phyloP scores from a whole-genome alignment of 2,797 vertebrate species.

The Lagorchestes hirsutus region DNA sequence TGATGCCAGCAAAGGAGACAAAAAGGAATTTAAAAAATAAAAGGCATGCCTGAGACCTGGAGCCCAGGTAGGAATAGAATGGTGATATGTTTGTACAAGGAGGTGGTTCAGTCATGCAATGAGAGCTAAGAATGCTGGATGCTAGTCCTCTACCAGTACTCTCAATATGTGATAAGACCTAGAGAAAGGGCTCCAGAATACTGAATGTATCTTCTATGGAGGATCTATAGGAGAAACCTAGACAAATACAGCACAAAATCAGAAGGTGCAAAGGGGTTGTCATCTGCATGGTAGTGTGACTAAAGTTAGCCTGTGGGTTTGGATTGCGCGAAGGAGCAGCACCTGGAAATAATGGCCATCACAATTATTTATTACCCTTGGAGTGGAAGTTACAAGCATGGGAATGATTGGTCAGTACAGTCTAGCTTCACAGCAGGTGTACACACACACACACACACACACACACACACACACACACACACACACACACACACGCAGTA shows the following conservation, averaged over 20 bases:
- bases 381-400: too few relatives aligned
- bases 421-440: not conserved
- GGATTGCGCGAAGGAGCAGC: not conserved
- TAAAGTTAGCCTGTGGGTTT: not conserved
- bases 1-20: not conserved
- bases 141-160: not conserved
- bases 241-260: not conserved
- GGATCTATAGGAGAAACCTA: not conserved
- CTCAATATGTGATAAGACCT: not conserved
- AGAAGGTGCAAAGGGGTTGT: not conserved
- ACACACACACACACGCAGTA: too few relatives aligned
- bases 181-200: not conserved
- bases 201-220: not conserved
- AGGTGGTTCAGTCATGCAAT: not conserved
- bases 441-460: too few relatives aligned
- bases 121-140: not conserved
- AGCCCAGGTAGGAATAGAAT: not conserved
- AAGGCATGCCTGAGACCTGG: not conserved
- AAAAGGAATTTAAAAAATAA: not conserved
- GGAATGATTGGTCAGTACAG: not conserved
- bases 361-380: not conserved
- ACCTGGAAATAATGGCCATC: not conserved
- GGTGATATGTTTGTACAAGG: not conserved
- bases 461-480: fast-evolving
- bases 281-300: not conserved